phyloP scores from a whole-genome alignment of 1,140 invertebrate species.

The Procambarus virginalis region DNA sequence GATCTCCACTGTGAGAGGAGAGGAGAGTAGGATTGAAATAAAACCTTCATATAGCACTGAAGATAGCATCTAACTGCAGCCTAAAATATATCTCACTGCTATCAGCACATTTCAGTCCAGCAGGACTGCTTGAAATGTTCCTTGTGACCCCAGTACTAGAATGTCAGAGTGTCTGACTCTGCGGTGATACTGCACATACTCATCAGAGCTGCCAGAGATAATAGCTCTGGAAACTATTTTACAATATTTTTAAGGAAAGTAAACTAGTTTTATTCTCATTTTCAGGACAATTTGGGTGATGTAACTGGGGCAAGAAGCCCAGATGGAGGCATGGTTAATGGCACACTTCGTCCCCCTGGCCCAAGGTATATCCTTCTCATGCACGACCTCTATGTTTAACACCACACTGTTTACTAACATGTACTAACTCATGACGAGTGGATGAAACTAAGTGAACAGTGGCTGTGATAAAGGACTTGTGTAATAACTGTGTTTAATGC shows the following conservation, averaged over 20 bases:
- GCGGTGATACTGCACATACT: too few species aligned
- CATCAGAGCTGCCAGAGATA: too few species aligned
- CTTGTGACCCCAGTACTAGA: too few species aligned
- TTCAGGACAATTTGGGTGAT: slow-evolving; percentile 22
- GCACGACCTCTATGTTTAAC: slow-evolving; percentile 52
- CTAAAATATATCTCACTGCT: too few species aligned
- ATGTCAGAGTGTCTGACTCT: too few species aligned
- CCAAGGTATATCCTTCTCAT: slow-evolving; percentile 53
- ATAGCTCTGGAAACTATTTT: too few species aligned
- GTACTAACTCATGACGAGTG: background rate
- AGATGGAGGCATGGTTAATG: slow-evolving; percentile 38
- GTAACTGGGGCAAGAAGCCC: slow-evolving; percentile 2
- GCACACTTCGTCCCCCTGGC: slow-evolving; percentile 23
- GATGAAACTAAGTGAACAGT: background rate
- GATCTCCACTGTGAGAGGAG: too few species aligned
- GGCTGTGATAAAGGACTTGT: background rate
- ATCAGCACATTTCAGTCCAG: too few species aligned
- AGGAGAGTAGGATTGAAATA: too few species aligned
- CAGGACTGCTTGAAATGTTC: too few species aligned
- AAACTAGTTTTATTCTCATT: background rate
- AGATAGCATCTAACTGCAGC: too few species aligned
- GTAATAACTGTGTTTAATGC: background rate
- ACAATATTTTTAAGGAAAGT: background rate
- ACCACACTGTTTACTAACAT: background rate
- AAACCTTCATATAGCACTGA: too few species aligned